Evolutionary conservation across 2,797 vertebrate species (phyloP), one percentile per base, ranked within the genome.

Genomic region (Nyctalus aviator): DNA sequence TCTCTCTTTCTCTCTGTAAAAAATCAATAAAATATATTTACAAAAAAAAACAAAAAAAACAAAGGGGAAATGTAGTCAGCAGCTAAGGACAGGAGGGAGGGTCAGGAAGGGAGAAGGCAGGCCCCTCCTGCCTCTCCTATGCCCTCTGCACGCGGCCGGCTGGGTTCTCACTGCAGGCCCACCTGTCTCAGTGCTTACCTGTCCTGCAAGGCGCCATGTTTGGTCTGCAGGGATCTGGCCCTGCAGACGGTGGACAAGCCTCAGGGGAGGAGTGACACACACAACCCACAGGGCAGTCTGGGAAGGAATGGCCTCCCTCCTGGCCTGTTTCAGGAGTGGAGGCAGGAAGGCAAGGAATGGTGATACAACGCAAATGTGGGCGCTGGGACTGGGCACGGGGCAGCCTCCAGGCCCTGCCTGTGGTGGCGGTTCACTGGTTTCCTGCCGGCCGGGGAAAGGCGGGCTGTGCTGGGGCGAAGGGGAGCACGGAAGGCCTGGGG

Each of bases 341-440:
- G 66, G 66, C 55, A 23, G 44, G 50, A 44, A 20, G 27, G 53
- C 71, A 32, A 18, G n/a, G 14, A 7, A 4, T 3, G 59, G 14
- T 12, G 35, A 48, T 46, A 27, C 53, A 59, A 32, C 5, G 32
- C 8, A 2, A 0, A 18, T 7, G 23, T 1, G 30, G 46, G n/a
- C 1, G 13, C 62, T 0, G 8, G 17, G 6, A 15, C 15, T 0
- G 53, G 21, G 2, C 6, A 30, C 0, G 48, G 0, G 64, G 17
- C 9, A 6, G 25, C 25, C 4, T 12, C 5, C 9, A 10, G 46
- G 68, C 27, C 6, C 53, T 2, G 35, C 64, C 77, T 1, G 25
- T 0, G 6, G 27, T 0, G 23, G 21, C 23, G 5, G 32, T 4
- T 37, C 53, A 12, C 10, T 0, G 5, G 14, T 15, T 35, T 1